phyloP scores from a whole-genome alignment of 2,888 invertebrate species.

The Netelia inedita region DNA sequence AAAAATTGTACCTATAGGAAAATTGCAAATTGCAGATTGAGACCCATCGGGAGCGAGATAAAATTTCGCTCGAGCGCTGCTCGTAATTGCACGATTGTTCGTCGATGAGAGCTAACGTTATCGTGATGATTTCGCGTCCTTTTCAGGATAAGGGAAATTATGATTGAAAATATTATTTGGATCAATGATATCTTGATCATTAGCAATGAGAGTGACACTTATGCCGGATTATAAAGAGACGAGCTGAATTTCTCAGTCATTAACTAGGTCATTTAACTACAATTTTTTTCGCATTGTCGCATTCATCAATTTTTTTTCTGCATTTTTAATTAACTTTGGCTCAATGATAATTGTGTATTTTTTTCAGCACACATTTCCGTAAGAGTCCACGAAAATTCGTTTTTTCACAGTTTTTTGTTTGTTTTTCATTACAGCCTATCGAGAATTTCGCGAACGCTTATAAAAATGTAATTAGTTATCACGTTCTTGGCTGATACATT shows the following conservation, averaged over 20 bases:
- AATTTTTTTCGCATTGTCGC: neutral
- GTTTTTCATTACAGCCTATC: neutral
- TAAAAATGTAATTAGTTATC: too few relatives aligned
- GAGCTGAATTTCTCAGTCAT: slow-evolving; percentile 24
- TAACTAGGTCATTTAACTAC: neutral
- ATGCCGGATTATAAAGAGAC: slow-evolving; percentile 20
- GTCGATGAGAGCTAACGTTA: slow-evolving; percentile 18
- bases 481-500: too few relatives aligned
- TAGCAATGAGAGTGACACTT: neutral
- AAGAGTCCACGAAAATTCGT: neutral
- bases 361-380: neutral
- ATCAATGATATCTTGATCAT: neutral
- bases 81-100: slow-evolving; percentile 47
- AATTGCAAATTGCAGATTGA: slow-evolving; percentile 30
- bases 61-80: slow-evolving; percentile 19
- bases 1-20: slow-evolving; percentile 25
- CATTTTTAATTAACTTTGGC: neutral
- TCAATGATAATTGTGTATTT: neutral
- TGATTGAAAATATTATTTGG: slow-evolving; percentile 1
- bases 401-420: neutral
- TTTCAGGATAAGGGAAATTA: neutral
- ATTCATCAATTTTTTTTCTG: neutral
- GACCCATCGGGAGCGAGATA: slow-evolving; percentile 5
- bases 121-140: slow-evolving; percentile 6
- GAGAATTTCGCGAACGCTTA: neutral